Evolutionary conservation across 2,113 vertebrate genomes (phyloP), one percentile per base, ranked within the genome.

Genomic region (Capreolus pygargus): DNA sequence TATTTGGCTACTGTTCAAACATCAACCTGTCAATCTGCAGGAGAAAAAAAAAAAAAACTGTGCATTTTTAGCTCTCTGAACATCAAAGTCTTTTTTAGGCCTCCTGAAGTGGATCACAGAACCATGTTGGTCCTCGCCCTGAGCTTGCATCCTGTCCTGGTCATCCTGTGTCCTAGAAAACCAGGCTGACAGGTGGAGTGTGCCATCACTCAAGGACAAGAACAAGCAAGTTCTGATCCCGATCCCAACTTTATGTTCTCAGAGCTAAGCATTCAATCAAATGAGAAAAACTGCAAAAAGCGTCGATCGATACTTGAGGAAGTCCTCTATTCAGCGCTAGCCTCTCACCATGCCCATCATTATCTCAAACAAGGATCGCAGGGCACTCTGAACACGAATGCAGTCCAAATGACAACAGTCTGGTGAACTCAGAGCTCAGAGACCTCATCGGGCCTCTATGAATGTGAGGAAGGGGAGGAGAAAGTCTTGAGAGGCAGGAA

Each of bases 1-100:
- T 96, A 64, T 76, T 84, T 97, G 95, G 93, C 76, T 86, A 60
- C 76, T 67, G 97, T 91, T 97, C 97, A 95, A 96, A 97, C 55
- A 79, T 89, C 91, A 91, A 12, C 54, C 74, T 94, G 89, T 95
- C 84, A 39, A n/a, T 88, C 82, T 64, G 15, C 14, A 13, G 78
- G 55, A 94, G 90, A 43, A 15, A 74, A 43, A 70, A 76, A 52
- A 54, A 50, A 50, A 50, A 12, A 50, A 92, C 82, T 16, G 43
- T 11, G 86, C 33, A 0, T 79, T 96, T 89, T 43, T 81, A 39
- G 91, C 55, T 97, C 50, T 94, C 84, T 91, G 17, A 95, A 97
- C 85, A 97, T 90, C 64, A 70, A 47, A 90, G 78, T 52, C 50
- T 55, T 82, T 25, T 10, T 33, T n/a, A 39, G 3, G 76, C 55